Evolutionary conservation across 2,888 invertebrate genomes (phyloP).

Genomic region (Euzophera pinguis): DNA sequence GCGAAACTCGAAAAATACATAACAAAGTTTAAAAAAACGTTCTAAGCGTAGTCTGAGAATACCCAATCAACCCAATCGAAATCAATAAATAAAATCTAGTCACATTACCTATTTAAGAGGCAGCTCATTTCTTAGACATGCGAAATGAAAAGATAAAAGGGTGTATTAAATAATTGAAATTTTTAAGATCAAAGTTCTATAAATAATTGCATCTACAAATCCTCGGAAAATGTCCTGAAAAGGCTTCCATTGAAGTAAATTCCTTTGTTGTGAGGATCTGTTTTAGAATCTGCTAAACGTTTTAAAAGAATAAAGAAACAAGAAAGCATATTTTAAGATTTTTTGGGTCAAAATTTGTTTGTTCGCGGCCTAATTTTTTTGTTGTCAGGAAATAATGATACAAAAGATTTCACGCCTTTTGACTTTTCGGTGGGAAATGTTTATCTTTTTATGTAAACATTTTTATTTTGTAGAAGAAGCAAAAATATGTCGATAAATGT

Average conservation of each 20-base stretch:
- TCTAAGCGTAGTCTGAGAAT: too few species aligned
- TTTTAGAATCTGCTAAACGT: not conserved
- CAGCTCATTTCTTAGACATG: too few species aligned
- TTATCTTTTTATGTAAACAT: too few species aligned
- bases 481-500: too few species aligned
- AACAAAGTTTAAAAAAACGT: too few species aligned
- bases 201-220: not conserved
- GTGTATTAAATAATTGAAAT: not conserved
- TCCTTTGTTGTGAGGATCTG: not conserved
- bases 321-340: conserved; percentile 1
- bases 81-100: too few species aligned
- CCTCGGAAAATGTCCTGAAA: not conserved
- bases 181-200: not conserved
- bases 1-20: too few species aligned
- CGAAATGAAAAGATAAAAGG: not conserved
- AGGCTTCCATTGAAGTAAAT: not conserved
- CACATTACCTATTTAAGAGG: too few species aligned
- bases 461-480: too few species aligned
- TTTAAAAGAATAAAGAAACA: not conserved
- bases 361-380: not conserved
- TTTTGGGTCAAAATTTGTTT: not conserved
- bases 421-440: not conserved
- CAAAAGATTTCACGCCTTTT: too few species aligned
- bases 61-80: too few species aligned
- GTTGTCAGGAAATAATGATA: too few species aligned